These are phyloP conservation scores for Spodoptera littoralis DNA, from an alignment of 2,888 invertebrate genomes.

Conservation along the genomic window DNA sequence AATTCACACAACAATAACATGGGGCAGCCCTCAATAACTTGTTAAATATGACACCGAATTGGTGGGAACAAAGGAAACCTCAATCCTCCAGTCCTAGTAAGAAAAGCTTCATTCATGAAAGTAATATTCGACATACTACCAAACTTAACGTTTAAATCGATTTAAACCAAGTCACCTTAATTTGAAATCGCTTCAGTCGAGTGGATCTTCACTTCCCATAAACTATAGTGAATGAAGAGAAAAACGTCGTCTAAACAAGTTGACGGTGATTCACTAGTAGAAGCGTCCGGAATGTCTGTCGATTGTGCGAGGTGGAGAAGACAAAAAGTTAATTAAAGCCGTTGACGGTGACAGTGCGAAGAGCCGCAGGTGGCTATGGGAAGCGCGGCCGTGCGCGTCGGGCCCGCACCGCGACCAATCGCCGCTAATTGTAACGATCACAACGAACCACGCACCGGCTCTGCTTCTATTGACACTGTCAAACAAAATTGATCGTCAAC, in stretches of 20 bases:
- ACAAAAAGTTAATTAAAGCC: conserved; percentile 86
- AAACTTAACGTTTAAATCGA: conserved; percentile 49
- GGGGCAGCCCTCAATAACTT: too few species aligned
- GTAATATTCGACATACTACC: conserved; percentile 8
- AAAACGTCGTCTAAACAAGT: conserved; percentile 54
- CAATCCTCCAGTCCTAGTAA: not conserved
- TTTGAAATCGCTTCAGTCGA: conserved; percentile 54
- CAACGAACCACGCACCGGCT: conserved; percentile 62
- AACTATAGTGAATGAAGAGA: conserved; percentile 58
- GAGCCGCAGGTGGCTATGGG: conserved; percentile 84
- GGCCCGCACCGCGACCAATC: conserved; percentile 83
- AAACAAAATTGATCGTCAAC: conserved; percentile 43
- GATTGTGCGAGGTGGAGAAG: conserved; percentile 72
- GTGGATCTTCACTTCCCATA: conserved; percentile 60
- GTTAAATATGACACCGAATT: not conserved
- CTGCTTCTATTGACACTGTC: conserved; percentile 57
- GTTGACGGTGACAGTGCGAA: conserved; percentile 72
- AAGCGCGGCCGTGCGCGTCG: conserved; percentile 87
- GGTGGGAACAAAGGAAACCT: not conserved
- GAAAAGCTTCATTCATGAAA: conserved; percentile 44
- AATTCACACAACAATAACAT: too few species aligned
- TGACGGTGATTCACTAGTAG: conserved; percentile 61
- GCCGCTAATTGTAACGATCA: conserved; percentile 82
- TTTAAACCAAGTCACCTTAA: conserved; percentile 42
- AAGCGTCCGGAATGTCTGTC: conserved; percentile 73